Evolutionary conservation across 2,113 vertebrate genomes (phyloP), one percentile per base, ranked within the genome.

Genomic region (Dipodomys ordii): DNA sequence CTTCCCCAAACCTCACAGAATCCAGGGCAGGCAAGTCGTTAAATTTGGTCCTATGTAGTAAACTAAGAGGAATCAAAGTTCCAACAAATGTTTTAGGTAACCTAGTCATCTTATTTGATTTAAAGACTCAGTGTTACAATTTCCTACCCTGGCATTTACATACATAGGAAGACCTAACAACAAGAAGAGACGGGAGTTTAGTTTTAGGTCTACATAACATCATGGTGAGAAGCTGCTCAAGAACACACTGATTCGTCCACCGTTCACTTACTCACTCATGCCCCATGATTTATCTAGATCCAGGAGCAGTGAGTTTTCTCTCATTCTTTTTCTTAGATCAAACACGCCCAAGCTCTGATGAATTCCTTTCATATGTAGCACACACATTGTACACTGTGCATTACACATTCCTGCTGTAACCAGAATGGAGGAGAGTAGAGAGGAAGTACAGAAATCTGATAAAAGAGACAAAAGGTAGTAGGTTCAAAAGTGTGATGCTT

Each of bases 41-140:
- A 76, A 86, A 65, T 77, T 62, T n/a, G 12, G 13, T n/a, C 68
- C 32, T 79, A 28, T 53, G 32, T 30, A 89, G 11, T 81, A 13
- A 72, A 81, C 10, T 79, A 13, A 49, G 11, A 87, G 83, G 22
- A 35, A 60, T 3, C 6, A 57, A 15, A 60, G 25, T 72, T 81
- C 49, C 62, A 89, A 69, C 22, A 64, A 15, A 35, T 83, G 30
- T 23, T 68, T 53, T 53, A 65, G 18, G 11, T 57, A 35, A 72
- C 8, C 11, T 23, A 28, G n/a, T 18, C 69, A 71, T 78, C 28
- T 92, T 35, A 57, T 64, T 81, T 89, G 39, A 20, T 16, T 83
- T 78, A 83, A 94, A 79, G 71, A 88, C 19, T 88, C 39, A 10
- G 4, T 83, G 80, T 91, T 92, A 92, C 62, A 32, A 86, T 68